A percentile compares a stretch with the other conserved stretches of the same genome.
Evolutionary conservation across 2,888 invertebrate genomes (phyloP).

Genomic region (Linnaemya tessellans): DNA sequence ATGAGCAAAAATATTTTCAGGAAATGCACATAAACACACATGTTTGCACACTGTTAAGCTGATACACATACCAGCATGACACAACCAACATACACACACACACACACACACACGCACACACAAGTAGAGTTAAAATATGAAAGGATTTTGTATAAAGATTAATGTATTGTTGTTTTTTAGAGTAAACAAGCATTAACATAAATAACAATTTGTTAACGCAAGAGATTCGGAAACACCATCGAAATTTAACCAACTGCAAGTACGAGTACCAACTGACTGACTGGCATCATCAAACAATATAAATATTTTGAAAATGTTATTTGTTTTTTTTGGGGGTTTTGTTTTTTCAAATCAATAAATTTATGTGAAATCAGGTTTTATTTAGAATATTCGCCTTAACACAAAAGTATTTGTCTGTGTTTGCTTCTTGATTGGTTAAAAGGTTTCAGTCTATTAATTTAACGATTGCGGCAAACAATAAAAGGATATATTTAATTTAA

Average conservation of each 20-base stretch:
- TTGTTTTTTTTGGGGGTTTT: not conserved
- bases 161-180: conserved; percentile 31
- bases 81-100: too few species aligned
- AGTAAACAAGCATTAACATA: conserved; percentile 34
- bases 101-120: not conserved
- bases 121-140: not conserved
- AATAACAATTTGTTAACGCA: conserved; percentile 63
- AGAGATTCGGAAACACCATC: conserved; percentile 9
- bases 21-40: not conserved
- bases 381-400: not conserved
- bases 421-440: not conserved
- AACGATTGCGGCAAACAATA: not conserved
- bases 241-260: conserved; percentile 2
- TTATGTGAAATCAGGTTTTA: conserved; percentile 27
- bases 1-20: conserved; percentile 2
- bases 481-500: not conserved
- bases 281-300: conserved; percentile 1
- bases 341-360: conserved; percentile 19
- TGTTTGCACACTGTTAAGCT: not conserved
- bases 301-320: not conserved
- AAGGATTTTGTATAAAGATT: conserved; percentile 53
- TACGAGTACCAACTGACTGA: not conserved
- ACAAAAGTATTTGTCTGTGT: not conserved
- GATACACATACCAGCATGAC: not conserved
- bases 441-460: conserved; percentile 8